These are phyloP conservation scores for Bathynomus jamesi DNA, from an alignment of 1,140 invertebrate genomes.

Conservation along the genomic window DNA sequence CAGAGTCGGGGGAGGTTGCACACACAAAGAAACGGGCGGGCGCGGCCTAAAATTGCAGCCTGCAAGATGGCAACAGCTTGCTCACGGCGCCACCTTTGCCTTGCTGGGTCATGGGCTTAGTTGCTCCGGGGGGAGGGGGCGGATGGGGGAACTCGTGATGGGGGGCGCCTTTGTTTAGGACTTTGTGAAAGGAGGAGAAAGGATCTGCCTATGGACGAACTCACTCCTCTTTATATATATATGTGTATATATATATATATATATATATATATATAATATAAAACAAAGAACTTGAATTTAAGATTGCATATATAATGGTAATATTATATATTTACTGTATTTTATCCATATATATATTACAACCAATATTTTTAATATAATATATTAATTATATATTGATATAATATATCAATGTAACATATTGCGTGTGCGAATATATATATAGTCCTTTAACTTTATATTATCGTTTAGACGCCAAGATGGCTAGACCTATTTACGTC, in stretches of 20 bases:
- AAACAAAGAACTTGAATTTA: background rate
- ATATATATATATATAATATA: background rate
- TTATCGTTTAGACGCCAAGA: too few species aligned
- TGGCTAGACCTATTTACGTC: too few species aligned
- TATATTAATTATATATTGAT: too few species aligned
- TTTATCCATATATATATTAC: background rate
- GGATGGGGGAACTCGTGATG: background rate
- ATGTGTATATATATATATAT: background rate
- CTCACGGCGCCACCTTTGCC: background rate
- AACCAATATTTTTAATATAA: too few species aligned
- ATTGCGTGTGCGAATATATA: too few species aligned
- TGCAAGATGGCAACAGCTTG: background rate
- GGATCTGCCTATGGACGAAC: background rate
- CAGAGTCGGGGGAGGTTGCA: background rate
- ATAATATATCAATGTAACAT: too few species aligned
- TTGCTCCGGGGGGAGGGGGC: background rate
- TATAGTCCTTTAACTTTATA: too few species aligned
- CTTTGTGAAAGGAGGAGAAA: background rate
- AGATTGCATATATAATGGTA: background rate
- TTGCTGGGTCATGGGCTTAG: background rate
- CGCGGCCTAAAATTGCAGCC: background rate
- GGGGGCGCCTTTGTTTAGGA: background rate
- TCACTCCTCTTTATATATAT: background rate
- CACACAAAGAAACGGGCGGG: background rate
- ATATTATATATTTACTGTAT: background rate